Evolutionary conservation across 2,797 vertebrate species (phyloP).

Genomic region (Percopsis omiscomaycus): DNA sequence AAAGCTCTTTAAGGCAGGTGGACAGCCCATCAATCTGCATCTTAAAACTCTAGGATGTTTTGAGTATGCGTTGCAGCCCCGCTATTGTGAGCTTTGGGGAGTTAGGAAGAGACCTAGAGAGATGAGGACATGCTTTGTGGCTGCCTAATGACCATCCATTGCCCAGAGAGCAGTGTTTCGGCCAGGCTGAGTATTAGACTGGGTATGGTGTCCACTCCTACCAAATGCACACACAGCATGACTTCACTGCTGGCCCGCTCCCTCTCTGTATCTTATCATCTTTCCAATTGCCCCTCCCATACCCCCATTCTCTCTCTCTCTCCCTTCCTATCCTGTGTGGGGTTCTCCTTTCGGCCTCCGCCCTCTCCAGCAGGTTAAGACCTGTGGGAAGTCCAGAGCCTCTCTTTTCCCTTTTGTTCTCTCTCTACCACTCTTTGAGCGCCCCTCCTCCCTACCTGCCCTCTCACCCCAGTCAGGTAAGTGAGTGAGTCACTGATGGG

Average conservation of each 20-base stretch:
- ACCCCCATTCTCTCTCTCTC: background rate
- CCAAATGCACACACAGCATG: conserved; percentile 47
- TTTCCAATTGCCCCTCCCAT: conserved; percentile 25
- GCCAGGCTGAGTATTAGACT: conserved; percentile 1
- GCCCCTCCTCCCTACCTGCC: conserved; percentile 9
- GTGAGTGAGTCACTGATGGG: conserved; percentile 10
- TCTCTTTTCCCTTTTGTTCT: conserved; percentile 23
- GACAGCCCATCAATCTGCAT: conserved; percentile 28
- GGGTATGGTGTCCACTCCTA: conserved; percentile 30
- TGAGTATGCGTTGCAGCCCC: conserved; percentile 3
- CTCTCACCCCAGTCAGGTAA: conserved; percentile 39
- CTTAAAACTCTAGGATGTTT: conserved; percentile 32
- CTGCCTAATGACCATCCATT: too few species aligned
- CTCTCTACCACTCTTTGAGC: background rate
- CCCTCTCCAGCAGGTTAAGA: conserved; percentile 29
- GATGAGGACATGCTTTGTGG: too few species aligned
- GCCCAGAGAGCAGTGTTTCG: background rate
- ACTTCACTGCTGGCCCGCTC: conserved; percentile 33
- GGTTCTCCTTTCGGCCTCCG: conserved; percentile 36
- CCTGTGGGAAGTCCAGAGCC: conserved; percentile 34
- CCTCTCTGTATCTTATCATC: conserved; percentile 40
- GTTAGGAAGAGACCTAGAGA: background rate
- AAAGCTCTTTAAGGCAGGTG: conserved; percentile 55
- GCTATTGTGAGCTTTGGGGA: background rate
- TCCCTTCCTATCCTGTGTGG: background rate